Evolutionary conservation across 1,140 invertebrate genomes (phyloP).

Genomic region (Ectropis grisescens): DNA sequence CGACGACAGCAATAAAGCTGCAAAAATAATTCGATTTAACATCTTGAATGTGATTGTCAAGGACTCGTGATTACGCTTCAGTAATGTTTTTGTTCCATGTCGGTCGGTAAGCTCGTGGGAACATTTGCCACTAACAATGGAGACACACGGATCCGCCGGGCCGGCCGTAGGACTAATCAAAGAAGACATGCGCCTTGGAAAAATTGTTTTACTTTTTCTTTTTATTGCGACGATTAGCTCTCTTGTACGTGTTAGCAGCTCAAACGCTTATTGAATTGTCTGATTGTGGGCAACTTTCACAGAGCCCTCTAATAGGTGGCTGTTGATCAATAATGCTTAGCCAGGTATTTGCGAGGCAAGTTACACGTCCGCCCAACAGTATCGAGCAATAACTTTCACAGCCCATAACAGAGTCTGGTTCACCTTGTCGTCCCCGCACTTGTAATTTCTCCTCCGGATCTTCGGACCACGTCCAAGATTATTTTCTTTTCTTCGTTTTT

Average conservation of each 20-base stretch:
- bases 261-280: too few species aligned
- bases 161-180: neutral
- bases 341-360: slow-evolving; percentile 6
- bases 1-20: neutral
- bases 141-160: slow-evolving; percentile 4
- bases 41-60: slow-evolving; percentile 11
- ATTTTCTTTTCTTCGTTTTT: slow-evolving; percentile 53
- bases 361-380: slow-evolving; percentile 6
- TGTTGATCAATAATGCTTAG: slow-evolving; percentile 10
- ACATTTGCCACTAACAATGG: slow-evolving; percentile 7
- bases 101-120: slow-evolving; percentile 8
- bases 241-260: neutral
- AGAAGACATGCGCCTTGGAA: too few species aligned
- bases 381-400: slow-evolving; percentile 43
- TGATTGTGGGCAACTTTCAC: too few species aligned
- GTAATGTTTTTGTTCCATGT: slow-evolving; percentile 6
- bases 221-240: neutral
- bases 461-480: slow-evolving; percentile 30
- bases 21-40: slow-evolving; percentile 9
- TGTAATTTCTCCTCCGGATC: slow-evolving; percentile 45
- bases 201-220: neutral
- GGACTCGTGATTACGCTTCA: slow-evolving; percentile 6
- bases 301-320: too few species aligned
- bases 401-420: slow-evolving; percentile 29
- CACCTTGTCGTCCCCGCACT: slow-evolving; percentile 31